Conservation (phyloP, 53 echinoderm and acorn worm species). For the Paracentrotus lividus region DNA sequence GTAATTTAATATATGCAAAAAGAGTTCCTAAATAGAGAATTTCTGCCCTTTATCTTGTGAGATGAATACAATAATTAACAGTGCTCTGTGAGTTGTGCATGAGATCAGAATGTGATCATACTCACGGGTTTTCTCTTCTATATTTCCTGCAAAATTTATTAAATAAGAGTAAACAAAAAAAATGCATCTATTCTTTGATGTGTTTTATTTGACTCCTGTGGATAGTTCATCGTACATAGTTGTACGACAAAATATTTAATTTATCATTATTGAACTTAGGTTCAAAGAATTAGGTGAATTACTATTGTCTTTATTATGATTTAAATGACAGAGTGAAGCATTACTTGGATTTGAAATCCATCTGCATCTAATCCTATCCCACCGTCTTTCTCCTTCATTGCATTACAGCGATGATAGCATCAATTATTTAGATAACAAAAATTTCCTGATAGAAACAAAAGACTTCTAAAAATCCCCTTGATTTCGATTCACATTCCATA, state of each 20-base stretch:
- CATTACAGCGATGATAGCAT: conserved; percentile 21
- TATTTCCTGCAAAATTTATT: conserved; percentile 3
- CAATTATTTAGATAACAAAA: conserved; percentile 7
- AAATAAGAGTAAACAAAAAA: background rate
- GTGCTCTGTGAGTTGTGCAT: conserved; percentile 35
- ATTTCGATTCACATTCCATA: conserved; percentile 13
- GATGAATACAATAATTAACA: background rate
- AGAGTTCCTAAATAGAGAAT: background rate
- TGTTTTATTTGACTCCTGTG: too few species aligned
- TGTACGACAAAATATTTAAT: background rate
- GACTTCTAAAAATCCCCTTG: background rate
- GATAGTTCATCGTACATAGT: background rate
- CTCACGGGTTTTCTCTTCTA: background rate
- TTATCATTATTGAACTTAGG: background rate
- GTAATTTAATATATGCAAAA: background rate
- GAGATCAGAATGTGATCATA: conserved; percentile 24
- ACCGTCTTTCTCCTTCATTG: background rate
- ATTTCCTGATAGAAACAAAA: conserved; percentile 43
- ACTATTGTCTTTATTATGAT: background rate
- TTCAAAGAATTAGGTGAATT: conserved; percentile 6
- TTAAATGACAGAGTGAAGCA: background rate
- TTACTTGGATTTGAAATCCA: background rate
- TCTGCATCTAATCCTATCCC: background rate
- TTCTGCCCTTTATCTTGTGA: background rate
- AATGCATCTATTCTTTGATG: background rate